Conservation (phyloP, 1,140 invertebrate genomes). For the Camponotus pennsylvanicus region DNA sequence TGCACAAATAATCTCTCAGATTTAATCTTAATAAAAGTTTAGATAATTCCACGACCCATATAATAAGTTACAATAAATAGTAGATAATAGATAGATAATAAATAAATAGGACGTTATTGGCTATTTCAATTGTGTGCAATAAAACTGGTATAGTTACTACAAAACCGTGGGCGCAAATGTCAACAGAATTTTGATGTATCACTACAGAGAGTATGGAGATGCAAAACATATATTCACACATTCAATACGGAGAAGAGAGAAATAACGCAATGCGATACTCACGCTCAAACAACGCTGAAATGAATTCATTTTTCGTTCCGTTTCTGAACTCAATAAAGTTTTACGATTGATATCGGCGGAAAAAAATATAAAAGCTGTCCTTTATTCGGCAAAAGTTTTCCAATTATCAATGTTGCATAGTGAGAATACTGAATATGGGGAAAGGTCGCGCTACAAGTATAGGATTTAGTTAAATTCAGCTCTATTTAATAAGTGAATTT, state of each 20-base stretch:
- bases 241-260: neutral
- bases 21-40: conserved; percentile 23
- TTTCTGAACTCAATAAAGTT: conserved; percentile 44
- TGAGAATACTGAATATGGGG: conserved; percentile 41
- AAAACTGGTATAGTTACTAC: neutral
- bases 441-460: neutral
- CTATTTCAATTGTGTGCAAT: neutral
- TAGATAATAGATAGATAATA: no score
- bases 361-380: conserved; percentile 45
- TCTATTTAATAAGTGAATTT: conserved; percentile 31
- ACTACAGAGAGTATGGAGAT: conserved; percentile 12
- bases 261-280: conserved; percentile 48
- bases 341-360: conserved; percentile 36
- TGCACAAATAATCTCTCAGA: neutral
- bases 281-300: conserved; percentile 48
- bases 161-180: conserved; percentile 39
- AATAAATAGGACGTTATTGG: neutral
- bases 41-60: neutral
- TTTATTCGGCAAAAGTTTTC: conserved; percentile 52
- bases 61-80: neutral
- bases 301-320: conserved; percentile 52
- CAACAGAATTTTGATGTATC: conserved; percentile 13
- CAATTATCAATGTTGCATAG: conserved; percentile 51
- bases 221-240: conserved; percentile 11
- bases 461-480: neutral